Base-by-base conservation (phyloP, 2,797 vertebrate species). In the Rhodeus uyekii region DNA sequence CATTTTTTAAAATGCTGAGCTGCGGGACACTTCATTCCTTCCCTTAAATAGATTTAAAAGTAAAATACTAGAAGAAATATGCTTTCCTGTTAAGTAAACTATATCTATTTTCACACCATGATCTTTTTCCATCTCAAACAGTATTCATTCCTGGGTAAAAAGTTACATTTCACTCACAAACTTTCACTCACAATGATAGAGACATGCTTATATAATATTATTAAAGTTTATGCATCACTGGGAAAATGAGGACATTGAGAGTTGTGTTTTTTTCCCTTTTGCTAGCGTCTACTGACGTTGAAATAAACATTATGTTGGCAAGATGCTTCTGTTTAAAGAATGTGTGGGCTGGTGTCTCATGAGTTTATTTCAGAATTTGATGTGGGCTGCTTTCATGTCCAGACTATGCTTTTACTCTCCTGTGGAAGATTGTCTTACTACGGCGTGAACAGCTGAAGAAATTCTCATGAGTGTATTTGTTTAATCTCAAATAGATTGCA, bases 331-430 rank as follows among this genome's bases (percentile, higher is more conserved):
- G 85, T 81, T 76, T 83, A 82, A 85, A 60, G 73, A 77, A 29
- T 82, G 86, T 74, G 78, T 83, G 55, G 73, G 87, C 73, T 67
- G 82, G 60, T 87, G 82, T 88, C 58, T 88, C 80, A 82, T 38
- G 74, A 48, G 88, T 92, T 90, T 89, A 88, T 80, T 55, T 82
- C 78, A 86, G 74, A 86, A 84, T 44, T 72, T 4, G 19, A 50
- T n/a, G 76, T 68, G 48, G 71, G 61, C 34, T 79, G 76, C n/a
- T 55, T 83, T 78, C 58, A 79, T 78, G 67, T 73, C 46, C 36
- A 73, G 46, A 53, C 75, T 83, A 42, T 42, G 68, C 44, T 53
- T 32, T 42, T 86, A 64, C 82, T 12, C 84, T 18, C 2, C 50
- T n/a, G 27, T n/a, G 8, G 27, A 50, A 27, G 63, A 39, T 77